These are phyloP conservation scores for Hypomesus transpacificus DNA, from an alignment of 2,113 vertebrate species.

Conservation along the genomic window DNA sequence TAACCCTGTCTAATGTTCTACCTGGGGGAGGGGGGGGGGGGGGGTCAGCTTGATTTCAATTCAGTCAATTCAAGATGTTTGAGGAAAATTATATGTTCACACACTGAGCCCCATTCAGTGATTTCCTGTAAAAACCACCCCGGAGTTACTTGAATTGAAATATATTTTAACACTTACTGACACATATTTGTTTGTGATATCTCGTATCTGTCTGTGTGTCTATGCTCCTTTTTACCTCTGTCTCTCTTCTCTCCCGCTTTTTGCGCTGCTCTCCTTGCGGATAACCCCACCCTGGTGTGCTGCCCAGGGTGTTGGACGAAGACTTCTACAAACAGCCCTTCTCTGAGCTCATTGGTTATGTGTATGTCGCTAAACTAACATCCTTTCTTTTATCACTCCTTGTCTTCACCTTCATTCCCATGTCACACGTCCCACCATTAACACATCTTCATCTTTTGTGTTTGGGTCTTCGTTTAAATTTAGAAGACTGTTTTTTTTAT, in stretches of 20 bases:
- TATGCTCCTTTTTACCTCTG: conserved; percentile 78
- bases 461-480: too few relatives aligned
- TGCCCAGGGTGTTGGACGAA: conserved; percentile 98
- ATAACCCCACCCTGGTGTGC: conserved; percentile 68
- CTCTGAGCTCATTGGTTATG: conserved; percentile 99
- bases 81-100: too few relatives aligned
- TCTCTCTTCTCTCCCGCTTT: conserved; percentile 82
- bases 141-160: conserved; percentile 37
- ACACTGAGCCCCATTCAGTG: too few relatives aligned
- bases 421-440: conserved; percentile 6
- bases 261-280: conserved; percentile 84
- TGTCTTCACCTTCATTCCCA: conserved; percentile 11
- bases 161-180: too few relatives aligned
- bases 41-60: too few relatives aligned
- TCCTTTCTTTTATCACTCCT: conserved; percentile 61
- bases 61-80: too few relatives aligned
- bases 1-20: too few relatives aligned
- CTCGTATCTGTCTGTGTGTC: conserved; percentile 33
- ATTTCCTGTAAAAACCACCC: conserved; percentile 47
- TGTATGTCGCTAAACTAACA: conserved; percentile 99
- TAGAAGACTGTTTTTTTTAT: conserved; percentile 3
- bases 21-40: too few relatives aligned
- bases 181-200: not conserved
- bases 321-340: conserved; percentile 99
- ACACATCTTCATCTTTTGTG: not conserved